phyloP scores from a whole-genome alignment of 1,140 invertebrate genomes.

The Drosophila insularis region DNA sequence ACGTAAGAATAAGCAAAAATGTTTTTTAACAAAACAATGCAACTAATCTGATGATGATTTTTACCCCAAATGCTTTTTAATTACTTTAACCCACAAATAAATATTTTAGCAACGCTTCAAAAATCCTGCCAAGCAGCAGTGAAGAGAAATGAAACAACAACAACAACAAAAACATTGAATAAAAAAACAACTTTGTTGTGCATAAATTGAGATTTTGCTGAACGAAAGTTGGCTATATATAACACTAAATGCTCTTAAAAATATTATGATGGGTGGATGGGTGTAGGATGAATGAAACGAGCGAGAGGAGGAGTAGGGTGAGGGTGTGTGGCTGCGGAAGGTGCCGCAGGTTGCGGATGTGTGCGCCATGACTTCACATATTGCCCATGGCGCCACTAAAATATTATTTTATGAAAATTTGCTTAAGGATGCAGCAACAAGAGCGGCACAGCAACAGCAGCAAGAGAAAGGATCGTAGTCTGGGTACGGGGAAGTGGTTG shows the following conservation, averaged over 20 bases:
- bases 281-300: slow-evolving; percentile 14
- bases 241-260: slow-evolving; percentile 66
- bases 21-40: not conserved
- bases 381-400: slow-evolving; percentile 76
- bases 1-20: slow-evolving; percentile 19
- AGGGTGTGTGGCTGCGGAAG: not conserved
- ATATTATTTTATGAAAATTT: slow-evolving; percentile 80
- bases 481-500: slow-evolving; percentile 16
- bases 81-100: slow-evolving; percentile 50
- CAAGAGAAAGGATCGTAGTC: slow-evolving; percentile 28
- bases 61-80: slow-evolving; percentile 36
- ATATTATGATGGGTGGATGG: slow-evolving; percentile 46
- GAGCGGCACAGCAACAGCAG: slow-evolving; percentile 19
- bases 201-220: slow-evolving; percentile 60
- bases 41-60: slow-evolving; percentile 13
- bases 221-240: slow-evolving; percentile 58
- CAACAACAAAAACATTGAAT: not conserved
- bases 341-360: slow-evolving; percentile 42
- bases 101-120: slow-evolving; percentile 70
- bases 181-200: slow-evolving; percentile 36
- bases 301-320: not conserved
- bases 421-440: slow-evolving; percentile 67
- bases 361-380: slow-evolving; percentile 67
- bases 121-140: slow-evolving; percentile 32
- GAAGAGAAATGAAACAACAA: not conserved